Evolutionary conservation across 2,888 invertebrate genomes (phyloP).

Genomic region (Xanthostigma xanthostigma): DNA sequence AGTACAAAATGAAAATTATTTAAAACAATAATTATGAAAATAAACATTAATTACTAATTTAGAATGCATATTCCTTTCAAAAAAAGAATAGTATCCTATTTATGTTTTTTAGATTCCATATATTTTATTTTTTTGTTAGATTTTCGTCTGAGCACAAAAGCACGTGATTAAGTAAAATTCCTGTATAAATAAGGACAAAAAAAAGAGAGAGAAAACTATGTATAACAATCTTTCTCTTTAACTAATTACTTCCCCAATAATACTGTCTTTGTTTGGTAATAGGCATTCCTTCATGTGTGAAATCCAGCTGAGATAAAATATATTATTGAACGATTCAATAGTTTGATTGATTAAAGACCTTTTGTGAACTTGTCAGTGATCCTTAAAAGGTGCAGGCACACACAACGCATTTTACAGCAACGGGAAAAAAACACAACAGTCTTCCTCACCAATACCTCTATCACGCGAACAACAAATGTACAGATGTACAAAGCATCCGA

Average conservation of each 20-base stretch:
- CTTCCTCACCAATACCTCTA: no score
- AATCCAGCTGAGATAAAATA: conserved; percentile 1
- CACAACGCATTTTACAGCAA: no score
- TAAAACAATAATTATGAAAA: no score
- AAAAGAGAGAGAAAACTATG: neutral
- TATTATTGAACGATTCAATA: neutral
- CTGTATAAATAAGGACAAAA: neutral
- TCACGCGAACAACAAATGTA: no score
- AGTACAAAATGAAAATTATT: no score
- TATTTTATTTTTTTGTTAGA: no score
- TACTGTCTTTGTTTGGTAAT: conserved; percentile 6
- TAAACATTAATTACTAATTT: no score
- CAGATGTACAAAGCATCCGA: no score
- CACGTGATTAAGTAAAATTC: neutral
- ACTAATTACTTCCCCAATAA: conserved; percentile 19
- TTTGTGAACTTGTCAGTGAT: conserved; percentile 1
- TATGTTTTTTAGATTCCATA: no score
- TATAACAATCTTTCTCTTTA: conserved; percentile 14
- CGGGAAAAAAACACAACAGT: no score
- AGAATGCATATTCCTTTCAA: no score
- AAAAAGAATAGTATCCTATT: no score
- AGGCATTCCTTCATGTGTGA: conserved; percentile 5
- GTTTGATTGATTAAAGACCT: conserved; percentile 4
- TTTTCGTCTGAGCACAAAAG: neutral
- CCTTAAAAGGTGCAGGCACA: neutral